A percentile compares a stretch with the other conserved stretches of the same genome.
Evolutionary conservation across 2,888 invertebrate genomes (phyloP).

Genomic region (Drosophila paramelanica): DNA sequence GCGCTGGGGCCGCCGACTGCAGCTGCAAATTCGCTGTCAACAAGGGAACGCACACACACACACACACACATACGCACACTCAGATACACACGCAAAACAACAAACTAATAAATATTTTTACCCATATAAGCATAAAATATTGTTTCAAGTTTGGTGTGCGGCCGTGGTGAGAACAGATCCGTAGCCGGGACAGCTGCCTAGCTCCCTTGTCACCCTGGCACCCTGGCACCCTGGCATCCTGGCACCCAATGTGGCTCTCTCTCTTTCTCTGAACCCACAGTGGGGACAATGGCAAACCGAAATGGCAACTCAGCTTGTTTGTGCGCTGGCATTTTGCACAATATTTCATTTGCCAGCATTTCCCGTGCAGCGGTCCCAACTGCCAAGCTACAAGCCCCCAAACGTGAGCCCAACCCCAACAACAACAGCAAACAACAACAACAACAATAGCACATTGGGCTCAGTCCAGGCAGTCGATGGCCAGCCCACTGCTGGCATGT

Average conservation of each 20-base stretch:
- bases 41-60: conserved; percentile 8
- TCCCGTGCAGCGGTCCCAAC: conserved; percentile 47
- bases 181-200: conserved; percentile 23
- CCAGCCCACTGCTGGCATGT: conserved; percentile 56
- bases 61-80: conserved; percentile 5
- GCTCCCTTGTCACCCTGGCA: neutral
- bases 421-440: neutral
- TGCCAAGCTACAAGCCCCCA: conserved; percentile 8
- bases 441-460: too few relatives aligned
- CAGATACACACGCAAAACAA: conserved; percentile 41
- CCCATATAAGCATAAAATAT: conserved; percentile 74
- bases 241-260: neutral
- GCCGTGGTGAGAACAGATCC: conserved; percentile 33
- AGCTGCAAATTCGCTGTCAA: conserved; percentile 41
- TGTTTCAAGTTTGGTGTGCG: conserved; percentile 56
- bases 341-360: conserved; percentile 71
- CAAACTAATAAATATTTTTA: conserved; percentile 74
- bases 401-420: neutral
- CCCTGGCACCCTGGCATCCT: conserved; percentile 1
- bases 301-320: conserved; percentile 63
- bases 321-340: conserved; percentile 55
- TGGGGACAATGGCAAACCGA: conserved; percentile 30
- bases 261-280: neutral
- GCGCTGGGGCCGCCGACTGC: conserved; percentile 31
- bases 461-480: neutral